These are phyloP conservation scores for Entomobrya multifasciata DNA, from an alignment of 2,888 invertebrate genomes.

Conservation along the genomic window DNA sequence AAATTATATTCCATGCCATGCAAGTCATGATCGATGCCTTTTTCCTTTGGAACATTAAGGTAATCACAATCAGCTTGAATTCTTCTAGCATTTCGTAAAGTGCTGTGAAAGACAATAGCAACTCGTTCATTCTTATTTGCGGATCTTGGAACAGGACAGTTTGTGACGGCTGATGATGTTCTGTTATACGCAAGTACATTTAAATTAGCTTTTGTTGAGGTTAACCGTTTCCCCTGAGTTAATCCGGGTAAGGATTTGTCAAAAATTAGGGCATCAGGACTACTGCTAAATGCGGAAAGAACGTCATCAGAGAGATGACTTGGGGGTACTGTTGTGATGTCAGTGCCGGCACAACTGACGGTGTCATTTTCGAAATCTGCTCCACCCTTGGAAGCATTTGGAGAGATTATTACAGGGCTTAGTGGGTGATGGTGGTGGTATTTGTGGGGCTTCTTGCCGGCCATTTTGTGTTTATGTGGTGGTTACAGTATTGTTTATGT, in stretches of 20 bases:
- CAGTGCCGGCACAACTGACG: neutral
- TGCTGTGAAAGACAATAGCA: too few relatives aligned
- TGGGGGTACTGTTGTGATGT: neutral
- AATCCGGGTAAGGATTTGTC: slow-evolving; percentile 15
- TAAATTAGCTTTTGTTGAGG: slow-evolving; percentile 6
- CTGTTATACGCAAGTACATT: neutral
- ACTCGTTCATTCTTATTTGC: neutral
- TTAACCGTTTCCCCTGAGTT: slow-evolving; percentile 30
- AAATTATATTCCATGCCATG: too few relatives aligned
- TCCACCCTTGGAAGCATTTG: neutral
- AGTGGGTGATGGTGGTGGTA: too few relatives aligned
- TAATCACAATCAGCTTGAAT: too few relatives aligned
- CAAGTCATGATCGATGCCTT: too few relatives aligned
- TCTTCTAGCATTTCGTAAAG: too few relatives aligned
- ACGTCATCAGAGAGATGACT: neutral
- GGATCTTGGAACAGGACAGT: neutral
- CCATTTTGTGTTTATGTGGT: too few relatives aligned
- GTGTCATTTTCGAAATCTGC: neutral
- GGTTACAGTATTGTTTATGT: too few relatives aligned
- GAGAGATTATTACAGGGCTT: too few relatives aligned
- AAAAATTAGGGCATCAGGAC: slow-evolving; percentile 24
- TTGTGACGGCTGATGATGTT: neutral
- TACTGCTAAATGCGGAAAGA: neutral
- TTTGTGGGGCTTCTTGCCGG: too few relatives aligned
- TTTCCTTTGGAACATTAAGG: too few relatives aligned